Base-by-base conservation (phyloP, 2,113 vertebrate species). In the Chiloscyllium plagiosum region DNA sequence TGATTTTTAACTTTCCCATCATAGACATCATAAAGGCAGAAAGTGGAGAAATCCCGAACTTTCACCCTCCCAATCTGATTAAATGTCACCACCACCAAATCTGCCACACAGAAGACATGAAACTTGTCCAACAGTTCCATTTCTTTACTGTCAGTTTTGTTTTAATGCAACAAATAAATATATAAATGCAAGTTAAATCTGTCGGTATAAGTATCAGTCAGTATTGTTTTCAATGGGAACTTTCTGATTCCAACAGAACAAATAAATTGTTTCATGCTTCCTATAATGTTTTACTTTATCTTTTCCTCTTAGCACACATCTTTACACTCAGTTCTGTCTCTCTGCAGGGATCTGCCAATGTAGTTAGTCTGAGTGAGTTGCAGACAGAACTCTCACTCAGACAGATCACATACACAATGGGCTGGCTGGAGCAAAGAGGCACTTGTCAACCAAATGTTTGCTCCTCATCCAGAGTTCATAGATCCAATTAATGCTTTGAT, bases 341-440 rank as follows among this genome's bases (percentile, higher is more conserved):
- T 20, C 89, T 22, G 61, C 89, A 93, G 89, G 89, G 89, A 20
- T 68, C 61, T 93, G 61, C 17, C 33, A 7, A 66, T 37, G 37
- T 93, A n/a, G 24, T 26, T 52, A 26, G 50, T 87, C 24, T 47
- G 83, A 86, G 29, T 61, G 87, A 90, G 52, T 52, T 61, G 26
- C 87, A 65, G 87, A n/a, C 86, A 89, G 50, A 89, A 89, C 86
- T 61, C 33, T 65, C 89, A 92, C 13, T 66, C 89, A 66, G 89
- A 20, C 61, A 93, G 65, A 93, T 66, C 89, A n/a, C 37, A 66
- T 2, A 66, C n/a, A 92, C 89, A 92, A 92, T 92, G 33, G 10
- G 37, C 19, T 93, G 89, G 20, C 61, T 93, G 61, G 89, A 68
- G 8, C 15, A 66, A 0, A 37, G 56, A 66, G 56, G 61, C 5